These are phyloP conservation scores for Sparus aurata DNA, from an alignment of 2,797 vertebrate genomes.

Conservation along the genomic window DNA sequence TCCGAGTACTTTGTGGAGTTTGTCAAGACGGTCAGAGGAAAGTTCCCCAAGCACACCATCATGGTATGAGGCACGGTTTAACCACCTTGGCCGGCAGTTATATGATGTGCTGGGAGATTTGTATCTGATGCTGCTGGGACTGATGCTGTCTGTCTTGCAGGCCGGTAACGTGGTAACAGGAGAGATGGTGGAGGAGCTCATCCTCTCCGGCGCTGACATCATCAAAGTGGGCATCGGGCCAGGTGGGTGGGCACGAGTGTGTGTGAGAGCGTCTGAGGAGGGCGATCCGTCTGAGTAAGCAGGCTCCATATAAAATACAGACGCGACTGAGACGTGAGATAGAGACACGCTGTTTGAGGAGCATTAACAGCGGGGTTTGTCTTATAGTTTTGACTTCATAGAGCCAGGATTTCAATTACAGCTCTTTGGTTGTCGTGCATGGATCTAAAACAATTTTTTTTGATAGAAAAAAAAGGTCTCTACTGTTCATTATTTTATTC, in stretches of 20 bases:
- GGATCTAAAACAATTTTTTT: neutral
- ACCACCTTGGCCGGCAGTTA: too few species aligned
- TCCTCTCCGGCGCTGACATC: conserved; percentile 97
- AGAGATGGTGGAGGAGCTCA: conserved; percentile 99
- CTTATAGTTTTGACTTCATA: neutral
- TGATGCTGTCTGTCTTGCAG: conserved; percentile 76
- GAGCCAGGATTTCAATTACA: neutral
- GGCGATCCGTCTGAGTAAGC: neutral
- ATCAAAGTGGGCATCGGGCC: conserved; percentile 99
- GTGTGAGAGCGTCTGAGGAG: conserved; percentile 10
- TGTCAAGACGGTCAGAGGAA: conserved; percentile 92
- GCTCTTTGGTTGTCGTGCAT: neutral
- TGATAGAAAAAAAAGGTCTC: neutral
- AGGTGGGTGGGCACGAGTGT: conserved; percentile 84
- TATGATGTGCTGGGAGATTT: neutral
- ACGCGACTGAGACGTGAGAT: neutral
- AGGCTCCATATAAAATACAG: neutral
- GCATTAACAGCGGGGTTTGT: neutral
- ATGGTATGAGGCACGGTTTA: conserved; percentile 88
- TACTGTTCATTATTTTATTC: neutral
- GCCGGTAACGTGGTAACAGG: conserved; percentile 99
- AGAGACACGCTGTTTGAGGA: neutral
- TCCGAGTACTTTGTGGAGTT: conserved; percentile 98
- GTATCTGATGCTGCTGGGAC: neutral
- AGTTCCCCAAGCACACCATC: conserved; percentile 96